Base-by-base conservation (phyloP, 2,113 vertebrate species). In the Phalacrocorax pelagicus region DNA sequence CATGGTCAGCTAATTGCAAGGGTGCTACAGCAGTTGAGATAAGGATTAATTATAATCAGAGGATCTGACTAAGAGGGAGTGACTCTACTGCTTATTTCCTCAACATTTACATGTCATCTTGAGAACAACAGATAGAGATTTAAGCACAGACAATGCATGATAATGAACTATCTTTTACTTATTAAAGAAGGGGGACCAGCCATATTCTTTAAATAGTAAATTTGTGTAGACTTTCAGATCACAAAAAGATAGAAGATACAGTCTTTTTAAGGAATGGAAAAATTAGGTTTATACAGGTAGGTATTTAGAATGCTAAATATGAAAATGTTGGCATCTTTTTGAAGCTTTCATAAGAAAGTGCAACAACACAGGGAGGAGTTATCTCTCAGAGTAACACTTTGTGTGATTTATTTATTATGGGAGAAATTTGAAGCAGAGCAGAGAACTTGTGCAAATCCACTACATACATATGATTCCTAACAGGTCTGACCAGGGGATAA, bases 381-480 rank as follows among this genome's bases (percentile, higher is more conserved):
- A 30, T 22, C 10, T 62, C 22, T 84, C 24, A 21, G 23, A 66
- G 17, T 51, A 74, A 62, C 20, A 5, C 3, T 83, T 55, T 59
- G 9, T 44, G 40, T 69, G 42, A 65, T 69, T 36, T 38, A 49
- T 59, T 81, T 74, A 49, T 13, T 21, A 36, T 42, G n/a, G 11
- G 29, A 81, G 8, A 81, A 66, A 84, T 46, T 19, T 49, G 63
- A 72, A 88, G 18, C 5, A 65, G 44, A 69, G 14, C 19, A 62
- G 21, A 49, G 32, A 86, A 81, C 27, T 40, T 67, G 6, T 58
- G 26, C 12, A 82, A 92, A 85, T n/a, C 12, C 10, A 30, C 46
- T 62, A 36, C 2, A 21, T n/a, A 30, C 4, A 3, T 38, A 40
- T 0, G 0, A 38, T 57, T 44, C 4, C 21, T 63, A 69, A 52